Evolutionary conservation across 2,113 vertebrate species (phyloP).

Genomic region (Pomatostomus ruficeps): DNA sequence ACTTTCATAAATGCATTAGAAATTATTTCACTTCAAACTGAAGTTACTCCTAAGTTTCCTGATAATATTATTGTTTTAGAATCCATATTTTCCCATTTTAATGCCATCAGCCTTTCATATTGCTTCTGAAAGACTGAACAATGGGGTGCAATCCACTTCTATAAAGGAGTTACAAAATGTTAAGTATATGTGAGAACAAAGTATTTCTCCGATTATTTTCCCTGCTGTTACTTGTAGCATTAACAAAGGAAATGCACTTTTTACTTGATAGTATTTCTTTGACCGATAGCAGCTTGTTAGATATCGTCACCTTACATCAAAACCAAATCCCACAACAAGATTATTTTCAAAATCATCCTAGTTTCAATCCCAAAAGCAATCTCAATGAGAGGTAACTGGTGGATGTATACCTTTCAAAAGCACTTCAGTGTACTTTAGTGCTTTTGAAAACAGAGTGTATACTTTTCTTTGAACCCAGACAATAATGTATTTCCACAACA

Average conservation of each 20-base stretch:
- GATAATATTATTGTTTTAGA: not conserved
- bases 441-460: not conserved
- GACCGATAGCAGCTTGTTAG: not conserved
- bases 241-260: constrained; percentile 17
- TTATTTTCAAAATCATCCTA: not conserved
- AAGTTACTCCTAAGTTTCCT: not conserved
- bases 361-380: not conserved
- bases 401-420: not conserved
- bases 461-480: not conserved
- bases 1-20: not conserved
- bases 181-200: not conserved
- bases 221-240: not conserved
- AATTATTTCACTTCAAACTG: not conserved
- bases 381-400: not conserved
- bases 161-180: not conserved
- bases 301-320: not conserved
- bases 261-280: not conserved
- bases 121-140: not conserved
- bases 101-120: not conserved
- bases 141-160: not conserved
- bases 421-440: not conserved
- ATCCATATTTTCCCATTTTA: not conserved
- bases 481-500: not conserved
- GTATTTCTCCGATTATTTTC: not conserved
- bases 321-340: not conserved